phyloP scores from a whole-genome alignment of 2,797 vertebrate genomes.

The Microchirus variegatus region DNA sequence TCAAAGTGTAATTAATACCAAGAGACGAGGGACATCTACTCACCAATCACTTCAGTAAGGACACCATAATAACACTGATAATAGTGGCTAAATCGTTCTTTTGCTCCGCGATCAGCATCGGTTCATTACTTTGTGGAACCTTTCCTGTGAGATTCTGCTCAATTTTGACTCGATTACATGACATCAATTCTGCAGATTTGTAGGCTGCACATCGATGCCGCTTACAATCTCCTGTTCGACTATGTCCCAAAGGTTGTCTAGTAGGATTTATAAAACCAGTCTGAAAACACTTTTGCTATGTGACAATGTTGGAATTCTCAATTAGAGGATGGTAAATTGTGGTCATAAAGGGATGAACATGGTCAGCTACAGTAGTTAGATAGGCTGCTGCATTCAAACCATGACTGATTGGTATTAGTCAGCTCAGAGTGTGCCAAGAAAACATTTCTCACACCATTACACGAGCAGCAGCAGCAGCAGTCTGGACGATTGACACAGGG shows the following conservation, averaged over 20 bases:
- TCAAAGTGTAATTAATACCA: conserved; percentile 22
- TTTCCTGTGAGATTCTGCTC: background rate
- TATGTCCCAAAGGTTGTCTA: no score
- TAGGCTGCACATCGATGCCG: background rate
- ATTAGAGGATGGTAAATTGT: background rate
- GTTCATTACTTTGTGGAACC: background rate
- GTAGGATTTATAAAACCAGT: no score
- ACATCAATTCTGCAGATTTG: background rate
- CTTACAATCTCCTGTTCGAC: background rate
- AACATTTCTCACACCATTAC: background rate
- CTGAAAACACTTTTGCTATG: no score
- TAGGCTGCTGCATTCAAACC: background rate
- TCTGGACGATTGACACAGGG: background rate
- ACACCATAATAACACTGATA: background rate
- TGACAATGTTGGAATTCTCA: background rate
- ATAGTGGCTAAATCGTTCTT: background rate
- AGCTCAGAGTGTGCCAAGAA: background rate
- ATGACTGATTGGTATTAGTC: background rate
- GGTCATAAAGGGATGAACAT: background rate
- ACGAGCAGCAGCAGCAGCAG: background rate
- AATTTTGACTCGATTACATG: background rate
- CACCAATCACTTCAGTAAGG: background rate
- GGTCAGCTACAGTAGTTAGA: background rate
- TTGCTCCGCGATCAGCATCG: background rate
- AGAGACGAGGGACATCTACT: background rate